Percentiles rank a stretch among this genome's conserved stretches.
These are phyloP conservation scores for Silurus glanis DNA, from an alignment of 2,113 vertebrate genomes.

Conservation along the genomic window DNA sequence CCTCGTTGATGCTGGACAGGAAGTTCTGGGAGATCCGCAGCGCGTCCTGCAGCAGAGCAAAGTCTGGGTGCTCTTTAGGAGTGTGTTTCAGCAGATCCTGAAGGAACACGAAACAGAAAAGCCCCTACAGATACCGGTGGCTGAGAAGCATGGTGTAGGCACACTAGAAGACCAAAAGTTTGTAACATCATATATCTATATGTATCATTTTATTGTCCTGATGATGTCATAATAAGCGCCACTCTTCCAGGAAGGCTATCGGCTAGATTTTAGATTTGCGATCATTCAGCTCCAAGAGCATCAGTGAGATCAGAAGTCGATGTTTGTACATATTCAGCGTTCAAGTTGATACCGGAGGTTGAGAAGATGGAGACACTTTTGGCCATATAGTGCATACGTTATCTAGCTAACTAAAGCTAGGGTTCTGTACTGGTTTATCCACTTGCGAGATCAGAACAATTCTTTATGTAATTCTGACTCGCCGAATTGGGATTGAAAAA, in stretches of 20 bases:
- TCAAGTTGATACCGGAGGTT: too few species aligned
- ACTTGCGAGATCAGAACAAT: too few species aligned
- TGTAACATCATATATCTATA: too few species aligned
- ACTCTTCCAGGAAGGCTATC: not conserved
- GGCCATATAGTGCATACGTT: not conserved
- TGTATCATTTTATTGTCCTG: too few species aligned
- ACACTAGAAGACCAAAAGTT: too few species aligned
- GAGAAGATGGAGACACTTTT: not conserved
- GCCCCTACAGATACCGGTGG: too few species aligned
- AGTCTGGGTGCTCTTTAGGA: conserved; percentile 93
- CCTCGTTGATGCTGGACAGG: conserved; percentile 97
- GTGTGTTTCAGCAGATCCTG: conserved; percentile 98
- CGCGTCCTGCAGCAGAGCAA: conserved; percentile 91
- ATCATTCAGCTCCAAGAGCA: not conserved
- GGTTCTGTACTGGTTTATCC: not conserved
- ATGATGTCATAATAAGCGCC: not conserved
- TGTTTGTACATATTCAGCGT: too few species aligned
- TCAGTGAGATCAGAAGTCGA: too few species aligned
- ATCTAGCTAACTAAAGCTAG: not conserved
- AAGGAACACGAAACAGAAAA: not conserved
- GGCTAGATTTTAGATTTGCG: too few species aligned
- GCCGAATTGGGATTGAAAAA: too few species aligned
- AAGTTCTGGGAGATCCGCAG: conserved; percentile 98
- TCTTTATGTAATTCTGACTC: too few species aligned
- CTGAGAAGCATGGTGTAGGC: too few species aligned